A percentile compares a stretch with the other conserved stretches of the same genome.
phyloP scores from a whole-genome alignment of 2,888 invertebrate genomes.

The Megalurothrips usitatus region DNA sequence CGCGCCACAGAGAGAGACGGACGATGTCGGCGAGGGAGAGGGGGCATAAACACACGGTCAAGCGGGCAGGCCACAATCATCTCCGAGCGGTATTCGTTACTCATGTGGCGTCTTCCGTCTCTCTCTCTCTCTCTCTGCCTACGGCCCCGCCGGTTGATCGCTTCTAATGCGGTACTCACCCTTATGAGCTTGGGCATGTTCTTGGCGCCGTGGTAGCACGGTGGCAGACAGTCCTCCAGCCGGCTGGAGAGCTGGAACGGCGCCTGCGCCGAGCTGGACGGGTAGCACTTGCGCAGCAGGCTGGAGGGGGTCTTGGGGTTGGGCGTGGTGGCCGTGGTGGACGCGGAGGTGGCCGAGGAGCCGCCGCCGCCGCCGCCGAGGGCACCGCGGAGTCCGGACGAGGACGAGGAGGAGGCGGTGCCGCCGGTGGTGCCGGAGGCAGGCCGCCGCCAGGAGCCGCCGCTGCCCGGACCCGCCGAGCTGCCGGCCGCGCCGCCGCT shows the following conservation, averaged over 20 bases:
- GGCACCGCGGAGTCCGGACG: conserved; percentile 29
- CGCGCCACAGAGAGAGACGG: not conserved
- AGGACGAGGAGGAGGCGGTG: conserved; percentile 29
- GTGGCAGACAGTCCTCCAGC: conserved; percentile 55
- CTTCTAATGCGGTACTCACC: conserved; percentile 50
- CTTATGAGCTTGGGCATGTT: conserved; percentile 56
- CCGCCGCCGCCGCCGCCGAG: conserved; percentile 27
- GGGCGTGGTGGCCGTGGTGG: conserved; percentile 32
- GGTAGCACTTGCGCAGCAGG: conserved; percentile 46
- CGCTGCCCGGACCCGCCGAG: conserved; percentile 27
- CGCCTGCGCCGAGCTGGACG: conserved; percentile 45
- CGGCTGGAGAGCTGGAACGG: conserved; percentile 47
- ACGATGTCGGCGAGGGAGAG: not conserved
- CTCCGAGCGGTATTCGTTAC: no score
- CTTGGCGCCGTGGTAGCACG: conserved; percentile 53
- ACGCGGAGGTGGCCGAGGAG: conserved; percentile 31
- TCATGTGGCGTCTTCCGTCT: no score
- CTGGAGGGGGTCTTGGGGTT: conserved; percentile 38
- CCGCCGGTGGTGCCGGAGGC: conserved; percentile 34
- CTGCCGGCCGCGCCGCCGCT: conserved; percentile 36
- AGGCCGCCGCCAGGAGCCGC: conserved; percentile 31
- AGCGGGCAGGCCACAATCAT: no score
- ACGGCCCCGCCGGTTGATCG: no score
- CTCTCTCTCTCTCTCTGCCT: no score
- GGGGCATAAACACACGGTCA: not conserved